Conservation (phyloP, 64 coral and sea anemone species). For the Platygyra sinensis region DNA sequence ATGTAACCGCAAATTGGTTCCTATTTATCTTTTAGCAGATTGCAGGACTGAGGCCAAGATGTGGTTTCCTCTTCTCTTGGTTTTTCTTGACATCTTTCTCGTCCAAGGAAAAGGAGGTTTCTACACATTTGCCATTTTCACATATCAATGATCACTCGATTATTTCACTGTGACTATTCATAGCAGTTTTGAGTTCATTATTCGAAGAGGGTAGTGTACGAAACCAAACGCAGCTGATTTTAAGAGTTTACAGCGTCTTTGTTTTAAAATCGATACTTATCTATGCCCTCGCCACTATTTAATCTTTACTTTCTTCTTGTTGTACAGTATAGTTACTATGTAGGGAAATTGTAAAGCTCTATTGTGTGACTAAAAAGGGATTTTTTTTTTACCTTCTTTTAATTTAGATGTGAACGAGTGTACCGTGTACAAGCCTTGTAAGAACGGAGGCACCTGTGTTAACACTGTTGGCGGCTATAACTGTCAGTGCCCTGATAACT, state of each 20-base stretch:
- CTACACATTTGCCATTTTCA: no score
- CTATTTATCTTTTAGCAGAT: neutral
- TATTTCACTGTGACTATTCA: no score
- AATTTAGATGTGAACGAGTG: conserved; percentile 30
- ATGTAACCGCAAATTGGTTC: neutral
- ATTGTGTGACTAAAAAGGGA: no score
- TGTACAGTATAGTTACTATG: no score
- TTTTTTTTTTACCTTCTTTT: neutral
- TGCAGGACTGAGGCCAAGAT: neutral
- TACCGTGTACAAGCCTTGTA: neutral
- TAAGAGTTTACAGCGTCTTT: no score
- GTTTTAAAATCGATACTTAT: no score
- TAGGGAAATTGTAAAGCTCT: no score
- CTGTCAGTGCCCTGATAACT: conserved; percentile 12
- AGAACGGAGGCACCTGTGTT: conserved; percentile 23
- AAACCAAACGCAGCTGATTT: no score
- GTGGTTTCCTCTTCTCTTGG: neutral
- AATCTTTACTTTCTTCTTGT: no score
- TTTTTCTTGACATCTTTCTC: neutral
- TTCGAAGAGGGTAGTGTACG: no score
- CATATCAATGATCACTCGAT: no score
- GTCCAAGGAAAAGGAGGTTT: neutral
- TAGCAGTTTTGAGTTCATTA: neutral
- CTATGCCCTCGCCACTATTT: no score
- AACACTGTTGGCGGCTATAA: conserved; percentile 28